A percentile compares a stretch with the other conserved stretches of the same genome.
Evolutionary conservation across 2,888 invertebrate species (phyloP).

Genomic region (Vannuccia rotundouncinata): DNA sequence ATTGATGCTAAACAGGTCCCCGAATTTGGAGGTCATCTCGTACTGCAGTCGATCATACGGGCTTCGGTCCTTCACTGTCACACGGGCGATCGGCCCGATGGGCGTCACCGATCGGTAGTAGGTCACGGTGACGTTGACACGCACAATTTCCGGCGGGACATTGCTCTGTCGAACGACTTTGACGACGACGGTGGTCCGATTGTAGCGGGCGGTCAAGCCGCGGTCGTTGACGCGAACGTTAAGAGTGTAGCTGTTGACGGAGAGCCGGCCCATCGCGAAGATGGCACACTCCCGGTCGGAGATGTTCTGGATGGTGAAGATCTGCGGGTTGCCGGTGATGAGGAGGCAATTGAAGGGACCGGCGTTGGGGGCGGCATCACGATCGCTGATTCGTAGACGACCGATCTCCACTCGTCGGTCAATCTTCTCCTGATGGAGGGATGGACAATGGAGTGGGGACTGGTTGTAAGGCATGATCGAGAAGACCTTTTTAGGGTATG

Average conservation of each 20-base stretch:
- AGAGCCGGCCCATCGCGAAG: not conserved
- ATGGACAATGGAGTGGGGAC: too few relatives aligned
- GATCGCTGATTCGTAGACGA: not conserved
- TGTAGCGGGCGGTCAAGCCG: constrained; percentile 27
- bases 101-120: not conserved
- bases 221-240: constrained; percentile 30
- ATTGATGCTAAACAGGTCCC: not conserved
- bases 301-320: constrained; percentile 25
- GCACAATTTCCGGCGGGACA: constrained; percentile 34
- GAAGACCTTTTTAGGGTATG: too few relatives aligned
- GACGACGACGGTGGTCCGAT: not conserved
- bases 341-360: constrained; percentile 35
- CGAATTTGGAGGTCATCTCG: not conserved
- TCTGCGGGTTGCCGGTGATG: not conserved
- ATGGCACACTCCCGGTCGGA: not conserved
- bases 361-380: constrained; percentile 28
- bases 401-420: constrained; percentile 25
- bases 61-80: constrained; percentile 25
- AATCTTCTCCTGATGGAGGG: not conserved
- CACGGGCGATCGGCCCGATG: not conserved
- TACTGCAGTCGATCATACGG: constrained; percentile 17
- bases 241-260: constrained; percentile 12
- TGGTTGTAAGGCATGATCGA: not conserved
- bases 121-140: constrained; percentile 6
- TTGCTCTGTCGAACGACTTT: constrained; percentile 34